A percentile compares a stretch with the other conserved stretches of the same genome.
These are phyloP conservation scores for Irena cyanogastra DNA, from an alignment of 2,113 vertebrate genomes.

Conservation along the genomic window DNA sequence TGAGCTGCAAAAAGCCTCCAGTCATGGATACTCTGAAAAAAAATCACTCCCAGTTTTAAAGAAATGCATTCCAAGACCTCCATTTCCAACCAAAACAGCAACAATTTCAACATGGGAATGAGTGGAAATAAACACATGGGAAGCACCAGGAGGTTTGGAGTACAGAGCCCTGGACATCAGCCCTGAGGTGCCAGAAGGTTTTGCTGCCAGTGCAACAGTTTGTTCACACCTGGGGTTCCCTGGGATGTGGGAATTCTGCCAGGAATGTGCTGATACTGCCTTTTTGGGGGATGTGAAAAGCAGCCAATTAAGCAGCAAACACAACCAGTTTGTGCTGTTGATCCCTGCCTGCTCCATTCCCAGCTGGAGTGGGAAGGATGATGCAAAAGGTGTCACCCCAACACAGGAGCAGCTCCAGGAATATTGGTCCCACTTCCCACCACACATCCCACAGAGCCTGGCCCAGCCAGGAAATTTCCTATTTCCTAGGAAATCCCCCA, in stretches of 20 bases:
- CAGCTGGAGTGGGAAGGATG: neutral
- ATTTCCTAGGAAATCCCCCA: neutral
- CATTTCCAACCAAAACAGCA: neutral
- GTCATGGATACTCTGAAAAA: neutral
- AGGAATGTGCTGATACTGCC: neutral
- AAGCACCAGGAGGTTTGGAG: neutral
- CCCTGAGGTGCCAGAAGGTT: neutral
- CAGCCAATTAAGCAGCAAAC: neutral
- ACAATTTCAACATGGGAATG: neutral
- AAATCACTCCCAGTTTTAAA: neutral
- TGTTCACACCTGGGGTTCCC: neutral
- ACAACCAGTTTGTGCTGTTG: fast-evolving
- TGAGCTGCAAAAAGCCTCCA: neutral
- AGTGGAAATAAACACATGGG: neutral
- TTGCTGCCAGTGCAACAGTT: neutral
- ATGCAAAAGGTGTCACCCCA: neutral
- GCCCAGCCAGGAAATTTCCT: neutral
- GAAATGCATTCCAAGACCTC: neutral
- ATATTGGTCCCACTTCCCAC: neutral
- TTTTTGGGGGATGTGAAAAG: neutral
- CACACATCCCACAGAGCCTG: neutral
- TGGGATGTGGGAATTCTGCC: neutral
- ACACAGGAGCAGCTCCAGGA: neutral
- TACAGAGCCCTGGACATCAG: neutral
- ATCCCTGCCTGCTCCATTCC: neutral